These are phyloP conservation scores for Scrobipalpa costella DNA, from an alignment of 2,888 invertebrate species.

Conservation along the genomic window DNA sequence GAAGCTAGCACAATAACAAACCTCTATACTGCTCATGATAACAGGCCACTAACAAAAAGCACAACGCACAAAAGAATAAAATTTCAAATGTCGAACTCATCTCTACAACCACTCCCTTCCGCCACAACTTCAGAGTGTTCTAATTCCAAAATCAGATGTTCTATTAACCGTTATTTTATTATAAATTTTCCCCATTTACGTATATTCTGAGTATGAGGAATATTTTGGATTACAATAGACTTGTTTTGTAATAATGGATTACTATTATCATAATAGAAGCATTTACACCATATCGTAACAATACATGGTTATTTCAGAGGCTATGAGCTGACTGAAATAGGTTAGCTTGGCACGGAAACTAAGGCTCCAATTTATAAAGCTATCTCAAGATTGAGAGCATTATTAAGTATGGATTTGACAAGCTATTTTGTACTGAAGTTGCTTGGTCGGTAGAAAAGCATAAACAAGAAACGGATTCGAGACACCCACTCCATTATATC, in stretches of 20 bases:
- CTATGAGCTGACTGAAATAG: too few relatives aligned
- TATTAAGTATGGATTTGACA: too few relatives aligned
- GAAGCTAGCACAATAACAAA: constrained; percentile 36
- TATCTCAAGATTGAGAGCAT: too few relatives aligned
- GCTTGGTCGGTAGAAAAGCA: too few relatives aligned
- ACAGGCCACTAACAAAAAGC: constrained; percentile 48
- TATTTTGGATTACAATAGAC: constrained; percentile 18
- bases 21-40: constrained; percentile 70
- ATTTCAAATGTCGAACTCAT: constrained; percentile 36
- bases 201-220: not conserved
- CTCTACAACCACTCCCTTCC: constrained; percentile 18
- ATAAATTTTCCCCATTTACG: not conserved
- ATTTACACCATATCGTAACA: constrained; percentile 5
- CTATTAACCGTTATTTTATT: constrained; percentile 3
- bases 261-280: constrained; percentile 13
- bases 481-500: too few relatives aligned
- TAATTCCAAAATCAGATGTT: constrained; percentile 21
- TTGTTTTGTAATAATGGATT: not conserved
- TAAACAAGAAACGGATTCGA: too few relatives aligned
- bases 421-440: too few relatives aligned
- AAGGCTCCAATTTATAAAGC: too few relatives aligned
- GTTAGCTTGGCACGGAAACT: too few relatives aligned
- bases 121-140: constrained; percentile 10
- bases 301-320: not conserved
- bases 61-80: constrained; percentile 36